phyloP scores from a whole-genome alignment of 2,888 invertebrate species.

The Pristionchus mayeri region DNA sequence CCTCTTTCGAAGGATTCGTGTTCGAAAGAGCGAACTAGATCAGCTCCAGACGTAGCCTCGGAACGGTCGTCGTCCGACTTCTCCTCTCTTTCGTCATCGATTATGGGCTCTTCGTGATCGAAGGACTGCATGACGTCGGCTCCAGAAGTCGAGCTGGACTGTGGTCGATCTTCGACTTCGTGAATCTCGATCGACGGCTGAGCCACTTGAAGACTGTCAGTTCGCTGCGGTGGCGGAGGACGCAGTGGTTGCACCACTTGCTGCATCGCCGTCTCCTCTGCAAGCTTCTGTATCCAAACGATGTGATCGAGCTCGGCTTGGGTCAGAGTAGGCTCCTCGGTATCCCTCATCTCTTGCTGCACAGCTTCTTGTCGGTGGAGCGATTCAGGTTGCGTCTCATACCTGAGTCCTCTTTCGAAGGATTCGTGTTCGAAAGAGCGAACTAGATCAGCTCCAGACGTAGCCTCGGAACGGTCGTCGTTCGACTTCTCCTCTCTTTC shows the following conservation, averaged over 20 bases:
- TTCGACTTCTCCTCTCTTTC: not conserved
- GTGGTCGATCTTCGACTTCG: not conserved
- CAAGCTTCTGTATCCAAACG: constrained; percentile 49
- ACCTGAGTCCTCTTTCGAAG: not conserved
- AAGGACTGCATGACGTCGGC: not conserved
- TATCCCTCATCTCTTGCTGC: not conserved
- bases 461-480: not conserved
- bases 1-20: not conserved
- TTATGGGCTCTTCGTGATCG: not conserved
- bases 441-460: not conserved
- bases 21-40: not conserved
- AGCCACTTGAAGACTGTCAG: not conserved
- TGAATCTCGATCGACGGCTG: not conserved
- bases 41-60: not conserved
- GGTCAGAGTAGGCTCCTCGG: constrained; percentile 48
- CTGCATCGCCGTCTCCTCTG: constrained; percentile 30
- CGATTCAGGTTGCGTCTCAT: not conserved
- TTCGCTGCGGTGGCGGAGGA: not conserved
- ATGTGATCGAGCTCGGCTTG: constrained; percentile 55
- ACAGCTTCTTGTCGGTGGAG: not conserved
- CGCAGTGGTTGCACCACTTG: not conserved
- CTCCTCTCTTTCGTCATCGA: not conserved
- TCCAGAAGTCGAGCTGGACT: constrained; percentile 6
- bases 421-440: not conserved
- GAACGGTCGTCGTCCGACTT: not conserved